Conservation (phyloP, 2,888 invertebrate genomes). For the Ligdia adustata region DNA sequence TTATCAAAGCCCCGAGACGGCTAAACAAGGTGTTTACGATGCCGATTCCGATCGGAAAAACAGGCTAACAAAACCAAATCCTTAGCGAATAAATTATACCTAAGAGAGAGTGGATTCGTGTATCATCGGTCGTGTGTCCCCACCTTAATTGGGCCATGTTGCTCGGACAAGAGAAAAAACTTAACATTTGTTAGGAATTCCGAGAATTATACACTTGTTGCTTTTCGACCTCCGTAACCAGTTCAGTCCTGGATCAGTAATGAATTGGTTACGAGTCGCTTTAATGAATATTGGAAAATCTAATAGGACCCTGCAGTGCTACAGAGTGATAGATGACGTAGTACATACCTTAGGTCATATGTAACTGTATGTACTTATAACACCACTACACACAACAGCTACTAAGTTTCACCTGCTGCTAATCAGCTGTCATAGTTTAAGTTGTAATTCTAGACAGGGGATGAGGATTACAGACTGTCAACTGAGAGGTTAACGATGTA, state of each 20-base stretch:
- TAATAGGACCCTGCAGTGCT: too few relatives aligned
- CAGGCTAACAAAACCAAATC: conserved; percentile 67
- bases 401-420: conserved; percentile 25
- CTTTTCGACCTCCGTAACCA: conserved; percentile 46
- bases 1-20: conserved; percentile 62
- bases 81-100: conserved; percentile 79
- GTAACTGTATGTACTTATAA: too few relatives aligned
- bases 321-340: too few relatives aligned
- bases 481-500: background rate
- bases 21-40: conserved; percentile 83
- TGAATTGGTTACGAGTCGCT: conserved; percentile 28
- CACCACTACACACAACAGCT: background rate
- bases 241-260: conserved; percentile 43
- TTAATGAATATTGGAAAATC: conserved; percentile 42
- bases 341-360: too few relatives aligned
- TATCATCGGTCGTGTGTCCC: conserved; percentile 49
- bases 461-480: background rate
- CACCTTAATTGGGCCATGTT: conserved; percentile 80
- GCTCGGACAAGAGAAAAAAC: conserved; percentile 72
- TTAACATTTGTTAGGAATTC: conserved; percentile 82
- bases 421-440: conserved; percentile 18
- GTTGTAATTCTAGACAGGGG: conserved; percentile 19
- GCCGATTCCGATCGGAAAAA: conserved; percentile 72
- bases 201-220: conserved; percentile 79
- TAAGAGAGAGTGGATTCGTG: conserved; percentile 47